Evolutionary conservation across 2,113 vertebrate genomes (phyloP).

Genomic region (Stictonetta naevosa): DNA sequence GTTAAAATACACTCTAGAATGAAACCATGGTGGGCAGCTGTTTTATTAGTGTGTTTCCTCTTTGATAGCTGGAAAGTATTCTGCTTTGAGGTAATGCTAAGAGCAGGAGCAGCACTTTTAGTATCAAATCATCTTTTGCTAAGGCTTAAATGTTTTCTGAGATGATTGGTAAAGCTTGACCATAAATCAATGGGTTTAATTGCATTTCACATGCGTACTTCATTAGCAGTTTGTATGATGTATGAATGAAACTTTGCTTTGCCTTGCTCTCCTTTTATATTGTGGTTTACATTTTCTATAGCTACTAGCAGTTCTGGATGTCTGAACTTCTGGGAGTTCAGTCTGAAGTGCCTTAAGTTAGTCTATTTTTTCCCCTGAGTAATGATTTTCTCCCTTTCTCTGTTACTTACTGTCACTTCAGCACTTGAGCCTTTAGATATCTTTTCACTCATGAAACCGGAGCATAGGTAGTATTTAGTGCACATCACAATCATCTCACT

Average conservation of each 20-base stretch:
- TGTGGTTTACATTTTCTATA: neutral
- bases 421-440: neutral
- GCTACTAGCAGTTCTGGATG: neutral
- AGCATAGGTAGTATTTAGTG: neutral
- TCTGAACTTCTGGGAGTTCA: neutral
- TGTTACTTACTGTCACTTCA: neutral
- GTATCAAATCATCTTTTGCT: neutral
- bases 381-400: neutral
- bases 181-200: neutral
- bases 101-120: neutral
- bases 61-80: neutral
- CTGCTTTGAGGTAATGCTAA: neutral
- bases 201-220: neutral
- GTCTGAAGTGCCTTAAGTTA: neutral
- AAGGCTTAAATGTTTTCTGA: neutral
- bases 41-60: neutral
- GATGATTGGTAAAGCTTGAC: neutral
- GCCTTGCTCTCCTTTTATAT: neutral
- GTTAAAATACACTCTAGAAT: neutral
- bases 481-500: neutral
- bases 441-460: neutral
- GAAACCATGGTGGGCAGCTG: neutral
- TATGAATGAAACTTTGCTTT: neutral
- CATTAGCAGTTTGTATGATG: neutral
- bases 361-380: neutral